These are phyloP conservation scores for Cylloceria caligata DNA, from an alignment of 2,888 invertebrate species.

Conservation along the genomic window DNA sequence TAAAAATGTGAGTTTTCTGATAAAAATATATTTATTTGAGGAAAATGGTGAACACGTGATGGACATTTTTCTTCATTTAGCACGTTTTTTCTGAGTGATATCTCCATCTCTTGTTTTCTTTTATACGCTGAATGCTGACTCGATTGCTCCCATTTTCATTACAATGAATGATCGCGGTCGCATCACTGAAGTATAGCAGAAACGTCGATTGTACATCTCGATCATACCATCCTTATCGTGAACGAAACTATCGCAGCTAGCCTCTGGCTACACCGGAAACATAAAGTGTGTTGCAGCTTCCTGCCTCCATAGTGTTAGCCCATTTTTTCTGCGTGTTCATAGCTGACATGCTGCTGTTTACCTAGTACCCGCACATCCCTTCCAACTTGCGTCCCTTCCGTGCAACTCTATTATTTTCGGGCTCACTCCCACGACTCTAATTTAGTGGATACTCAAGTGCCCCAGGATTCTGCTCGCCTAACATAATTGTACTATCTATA, in stretches of 20 bases:
- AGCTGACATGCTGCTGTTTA: conserved; percentile 47
- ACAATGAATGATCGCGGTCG: not conserved
- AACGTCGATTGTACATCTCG: not conserved
- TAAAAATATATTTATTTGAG: too few relatives aligned
- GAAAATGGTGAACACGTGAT: too few relatives aligned
- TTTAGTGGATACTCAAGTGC: conserved; percentile 44
- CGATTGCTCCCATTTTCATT: not conserved
- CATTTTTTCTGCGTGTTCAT: conserved; percentile 41
- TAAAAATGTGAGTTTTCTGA: too few relatives aligned
- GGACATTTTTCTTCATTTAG: not conserved
- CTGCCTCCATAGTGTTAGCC: conserved; percentile 45
- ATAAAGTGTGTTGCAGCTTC: conserved; percentile 66
- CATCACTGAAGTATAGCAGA: not conserved
- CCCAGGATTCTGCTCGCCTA: not conserved
- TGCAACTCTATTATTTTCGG: conserved; percentile 63
- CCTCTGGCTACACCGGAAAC: conserved; percentile 47
- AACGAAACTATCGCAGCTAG: not conserved
- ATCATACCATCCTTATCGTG: not conserved
- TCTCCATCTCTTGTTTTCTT: not conserved
- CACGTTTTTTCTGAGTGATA: not conserved
- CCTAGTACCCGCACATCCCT: conserved; percentile 42
- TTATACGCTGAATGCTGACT: not conserved
- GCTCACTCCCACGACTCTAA: conserved; percentile 60
- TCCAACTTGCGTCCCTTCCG: conserved; percentile 6
- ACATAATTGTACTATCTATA: conserved; percentile 2